These are phyloP conservation scores for Heterochromis multidens DNA, from an alignment of 2,113 vertebrate genomes.

Conservation along the genomic window DNA sequence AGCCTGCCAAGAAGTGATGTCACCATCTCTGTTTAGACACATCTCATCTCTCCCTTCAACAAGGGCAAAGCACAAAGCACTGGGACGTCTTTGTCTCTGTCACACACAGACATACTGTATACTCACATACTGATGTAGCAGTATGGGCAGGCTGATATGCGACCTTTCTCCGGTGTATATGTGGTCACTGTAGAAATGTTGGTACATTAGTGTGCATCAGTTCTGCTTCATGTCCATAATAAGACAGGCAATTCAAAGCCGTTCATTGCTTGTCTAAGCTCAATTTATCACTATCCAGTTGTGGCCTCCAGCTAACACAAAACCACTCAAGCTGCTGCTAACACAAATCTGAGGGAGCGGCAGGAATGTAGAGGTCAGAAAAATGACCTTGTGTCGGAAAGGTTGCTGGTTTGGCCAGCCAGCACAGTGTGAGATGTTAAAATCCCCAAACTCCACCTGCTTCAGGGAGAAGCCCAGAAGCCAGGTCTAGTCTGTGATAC, in stretches of 20 bases:
- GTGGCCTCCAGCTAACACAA: not conserved
- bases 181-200: not conserved
- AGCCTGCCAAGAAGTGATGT: slow-evolving; percentile 63
- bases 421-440: not conserved
- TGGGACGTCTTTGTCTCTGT: slow-evolving; percentile 20
- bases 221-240: not conserved
- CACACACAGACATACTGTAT: not conserved
- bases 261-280: not conserved
- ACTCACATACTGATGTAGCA: not conserved
- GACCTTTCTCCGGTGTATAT: not conserved
- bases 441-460: not conserved
- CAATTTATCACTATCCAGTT: not conserved
- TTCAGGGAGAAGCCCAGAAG: not conserved
- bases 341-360: not conserved
- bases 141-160: not conserved
- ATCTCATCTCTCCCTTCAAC: slow-evolving; percentile 52
- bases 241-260: not conserved
- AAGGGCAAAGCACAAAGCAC: slow-evolving; percentile 38
- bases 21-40: slow-evolving; percentile 58
- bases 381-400: not conserved
- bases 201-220: not conserved
- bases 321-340: not conserved
- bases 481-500: not conserved
- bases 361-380: not conserved
- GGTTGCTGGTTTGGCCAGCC: not conserved